Conservation (phyloP, 2,888 invertebrate genomes). For the Cantharis rustica region DNA sequence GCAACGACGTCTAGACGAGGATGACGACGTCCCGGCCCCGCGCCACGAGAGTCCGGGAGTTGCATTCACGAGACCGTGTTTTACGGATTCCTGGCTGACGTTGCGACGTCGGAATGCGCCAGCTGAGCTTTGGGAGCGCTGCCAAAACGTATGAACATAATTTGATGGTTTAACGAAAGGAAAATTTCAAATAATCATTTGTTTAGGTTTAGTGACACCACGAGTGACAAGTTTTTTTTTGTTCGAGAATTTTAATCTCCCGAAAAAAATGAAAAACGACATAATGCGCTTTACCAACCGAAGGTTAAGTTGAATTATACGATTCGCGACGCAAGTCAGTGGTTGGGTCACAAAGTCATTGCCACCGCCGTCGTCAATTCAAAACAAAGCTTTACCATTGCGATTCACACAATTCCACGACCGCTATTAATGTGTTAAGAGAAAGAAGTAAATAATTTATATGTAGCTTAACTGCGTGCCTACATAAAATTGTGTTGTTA, state of each 20-base stretch:
- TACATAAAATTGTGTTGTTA: not conserved
- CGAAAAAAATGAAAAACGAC: not conserved
- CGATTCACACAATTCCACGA: conserved; percentile 12
- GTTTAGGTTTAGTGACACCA: conserved; percentile 17
- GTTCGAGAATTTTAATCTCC: conserved; percentile 4
- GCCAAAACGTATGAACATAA: conserved; percentile 11
- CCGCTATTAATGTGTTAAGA: conserved; percentile 20
- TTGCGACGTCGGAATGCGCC: conserved; percentile 25
- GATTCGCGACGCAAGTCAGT: conserved; percentile 6
- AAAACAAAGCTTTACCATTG: conserved; percentile 18
- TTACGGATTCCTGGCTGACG: conserved; percentile 22
- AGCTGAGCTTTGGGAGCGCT: conserved; percentile 8
- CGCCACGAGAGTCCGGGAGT: conserved; percentile 11
- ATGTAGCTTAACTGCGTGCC: not conserved
- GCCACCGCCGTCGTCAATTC: conserved; percentile 20
- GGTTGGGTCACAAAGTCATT: conserved; percentile 22
- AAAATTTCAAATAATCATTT: conserved; percentile 11
- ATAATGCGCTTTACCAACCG: not conserved
- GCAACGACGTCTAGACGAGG: conserved; percentile 26
- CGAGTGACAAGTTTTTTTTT: not conserved
- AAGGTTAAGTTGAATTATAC: not conserved
- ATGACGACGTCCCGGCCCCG: conserved; percentile 11
- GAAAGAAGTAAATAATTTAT: conserved; percentile 4
- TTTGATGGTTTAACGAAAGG: conserved; percentile 4
- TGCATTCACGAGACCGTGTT: conserved; percentile 25